These are phyloP conservation scores for Mallotus villosus DNA, from an alignment of 2,797 vertebrate species.

Conservation along the genomic window DNA sequence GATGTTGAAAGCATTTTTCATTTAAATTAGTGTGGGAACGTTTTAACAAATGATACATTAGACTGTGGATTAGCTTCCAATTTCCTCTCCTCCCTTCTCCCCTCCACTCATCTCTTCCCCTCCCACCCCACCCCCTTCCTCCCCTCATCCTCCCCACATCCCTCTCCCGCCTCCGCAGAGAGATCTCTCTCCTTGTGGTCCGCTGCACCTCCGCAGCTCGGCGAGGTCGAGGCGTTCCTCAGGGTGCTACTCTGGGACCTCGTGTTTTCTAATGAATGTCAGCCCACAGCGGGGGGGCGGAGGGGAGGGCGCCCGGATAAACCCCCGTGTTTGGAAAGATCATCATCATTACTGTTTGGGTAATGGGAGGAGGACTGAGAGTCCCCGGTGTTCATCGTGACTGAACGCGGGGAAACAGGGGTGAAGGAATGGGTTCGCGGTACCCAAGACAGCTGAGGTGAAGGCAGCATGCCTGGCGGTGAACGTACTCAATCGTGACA, in stretches of 20 bases:
- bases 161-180: neutral
- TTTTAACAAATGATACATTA: no score
- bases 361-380: constrained; percentile 33
- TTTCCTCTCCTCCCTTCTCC: neutral
- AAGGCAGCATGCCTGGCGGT: neutral
- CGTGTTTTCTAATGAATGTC: constrained; percentile 58
- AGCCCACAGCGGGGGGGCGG: constrained; percentile 36
- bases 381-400: constrained; percentile 38
- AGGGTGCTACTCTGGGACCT: constrained; percentile 29
- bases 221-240: constrained; percentile 29
- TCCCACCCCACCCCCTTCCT: neutral
- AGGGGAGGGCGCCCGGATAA: constrained; percentile 52
- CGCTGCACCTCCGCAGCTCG: constrained; percentile 5
- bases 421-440: constrained; percentile 29
- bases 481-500: no score
- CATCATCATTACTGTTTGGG: constrained; percentile 45
- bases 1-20: no score
- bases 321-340: constrained; percentile 56
- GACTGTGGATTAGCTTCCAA: no score
- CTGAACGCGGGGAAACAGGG: constrained; percentile 20
- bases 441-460: constrained; percentile 45
- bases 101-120: neutral
- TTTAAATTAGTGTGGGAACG: no score
- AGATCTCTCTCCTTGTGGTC: constrained; percentile 21
- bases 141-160: neutral